These are phyloP conservation scores for Calyptomena viridis DNA, from an alignment of 2,113 vertebrate genomes.

Conservation along the genomic window DNA sequence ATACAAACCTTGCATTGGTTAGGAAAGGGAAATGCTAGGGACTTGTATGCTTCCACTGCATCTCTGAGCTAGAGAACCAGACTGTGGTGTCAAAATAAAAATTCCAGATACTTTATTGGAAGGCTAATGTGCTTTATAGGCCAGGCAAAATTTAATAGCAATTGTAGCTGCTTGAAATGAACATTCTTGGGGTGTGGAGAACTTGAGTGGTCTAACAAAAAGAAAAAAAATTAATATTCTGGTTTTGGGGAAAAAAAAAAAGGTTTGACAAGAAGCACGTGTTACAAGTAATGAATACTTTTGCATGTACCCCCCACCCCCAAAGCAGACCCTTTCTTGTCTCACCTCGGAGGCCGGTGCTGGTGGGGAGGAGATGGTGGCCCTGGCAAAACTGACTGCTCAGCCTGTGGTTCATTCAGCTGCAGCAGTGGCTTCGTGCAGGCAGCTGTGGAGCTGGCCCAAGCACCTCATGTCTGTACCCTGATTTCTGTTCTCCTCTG, in stretches of 20 bases:
- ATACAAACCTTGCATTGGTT: background rate
- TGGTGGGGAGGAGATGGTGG: background rate
- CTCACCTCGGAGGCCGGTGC: accelerated
- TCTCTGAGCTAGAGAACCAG: background rate
- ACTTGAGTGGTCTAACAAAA: background rate
- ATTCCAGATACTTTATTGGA: background rate
- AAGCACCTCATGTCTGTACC: background rate
- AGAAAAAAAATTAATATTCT: background rate
- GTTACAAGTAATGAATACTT: background rate
- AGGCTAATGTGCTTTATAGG: background rate
- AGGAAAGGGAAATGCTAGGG: background rate
- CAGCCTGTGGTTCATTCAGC: background rate
- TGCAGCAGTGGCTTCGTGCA: accelerated
- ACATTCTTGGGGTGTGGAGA: background rate
- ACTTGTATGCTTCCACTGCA: accelerated
- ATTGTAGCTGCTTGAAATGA: background rate
- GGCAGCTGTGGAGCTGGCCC: background rate
- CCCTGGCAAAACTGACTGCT: background rate
- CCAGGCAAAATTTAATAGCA: background rate
- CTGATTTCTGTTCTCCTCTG: background rate
- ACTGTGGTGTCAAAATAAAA: background rate
- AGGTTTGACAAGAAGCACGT: background rate
- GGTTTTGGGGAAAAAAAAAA: accelerated
- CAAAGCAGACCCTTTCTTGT: background rate
- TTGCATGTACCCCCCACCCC: accelerated